phyloP scores from a whole-genome alignment of 1,140 invertebrate genomes.

The Probaryconus sp. region DNA sequence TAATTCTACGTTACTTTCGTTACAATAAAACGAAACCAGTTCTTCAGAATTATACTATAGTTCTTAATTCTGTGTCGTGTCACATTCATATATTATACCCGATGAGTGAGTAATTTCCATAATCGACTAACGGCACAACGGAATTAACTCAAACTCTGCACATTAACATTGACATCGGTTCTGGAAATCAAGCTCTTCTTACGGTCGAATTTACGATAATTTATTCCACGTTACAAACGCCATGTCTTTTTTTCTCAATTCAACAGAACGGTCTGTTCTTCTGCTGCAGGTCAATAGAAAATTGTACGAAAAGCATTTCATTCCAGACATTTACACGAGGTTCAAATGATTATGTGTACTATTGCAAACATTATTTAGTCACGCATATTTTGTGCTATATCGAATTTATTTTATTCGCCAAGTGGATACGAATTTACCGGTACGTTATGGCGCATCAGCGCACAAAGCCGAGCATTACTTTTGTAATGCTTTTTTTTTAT shows the following conservation, averaged over 20 bases:
- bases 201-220: conserved; percentile 8
- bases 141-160: conserved; percentile 6
- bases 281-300: no score
- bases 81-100: conserved; percentile 13
- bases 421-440: conserved; percentile 4
- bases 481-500: conserved; percentile 44
- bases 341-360: no score
- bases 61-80: neutral
- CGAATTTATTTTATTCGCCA: neutral
- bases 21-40: conserved; percentile 14
- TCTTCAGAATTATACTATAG: conserved; percentile 3
- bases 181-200: conserved; percentile 2
- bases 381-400: no score
- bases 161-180: neutral
- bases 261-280: no score
- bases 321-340: no score
- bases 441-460: conserved; percentile 4
- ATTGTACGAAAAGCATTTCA: no score
- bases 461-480: conserved; percentile 26
- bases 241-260: no score
- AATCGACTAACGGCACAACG: conserved; percentile 10
- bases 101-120: conserved; percentile 20
- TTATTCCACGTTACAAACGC: conserved; percentile 1
- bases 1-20: neutral
- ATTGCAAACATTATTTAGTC: no score